Evolutionary conservation across 1,140 invertebrate genomes (phyloP).

Genomic region (Aphaenogaster floridana): DNA sequence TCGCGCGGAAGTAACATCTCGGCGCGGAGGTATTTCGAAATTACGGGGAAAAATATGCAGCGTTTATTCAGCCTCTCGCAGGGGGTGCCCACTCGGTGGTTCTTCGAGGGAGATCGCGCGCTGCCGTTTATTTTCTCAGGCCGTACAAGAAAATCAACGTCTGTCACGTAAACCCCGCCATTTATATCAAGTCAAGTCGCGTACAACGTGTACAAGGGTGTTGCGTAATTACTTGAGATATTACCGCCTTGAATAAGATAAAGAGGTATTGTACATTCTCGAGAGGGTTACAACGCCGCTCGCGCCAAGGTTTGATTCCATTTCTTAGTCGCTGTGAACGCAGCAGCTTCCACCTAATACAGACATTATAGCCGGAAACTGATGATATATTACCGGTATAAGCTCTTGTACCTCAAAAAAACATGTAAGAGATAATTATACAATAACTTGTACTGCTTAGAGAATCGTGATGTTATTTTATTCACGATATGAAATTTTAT

Average conservation of each 20-base stretch:
- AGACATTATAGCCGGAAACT: neutral
- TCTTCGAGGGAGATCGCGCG: neutral
- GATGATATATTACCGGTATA: neutral
- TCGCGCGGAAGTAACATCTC: slow-evolving; percentile 43
- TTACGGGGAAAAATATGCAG: slow-evolving; percentile 47
- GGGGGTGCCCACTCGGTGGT: too few species aligned
- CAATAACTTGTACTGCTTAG: neutral
- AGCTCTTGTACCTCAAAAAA: neutral
- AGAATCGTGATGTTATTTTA: neutral
- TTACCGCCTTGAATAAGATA: slow-evolving; percentile 36
- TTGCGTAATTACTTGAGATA: slow-evolving; percentile 57
- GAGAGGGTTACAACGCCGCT: neutral
- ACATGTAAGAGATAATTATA: neutral
- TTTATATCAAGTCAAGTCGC: slow-evolving; percentile 34
- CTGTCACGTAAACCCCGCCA: slow-evolving; percentile 46
- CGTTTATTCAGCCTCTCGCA: slow-evolving; percentile 40
- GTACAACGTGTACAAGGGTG: slow-evolving; percentile 39
- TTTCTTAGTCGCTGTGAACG: neutral
- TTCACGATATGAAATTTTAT: neutral
- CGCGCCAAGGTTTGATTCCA: slow-evolving; percentile 5
- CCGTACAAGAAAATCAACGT: slow-evolving; percentile 56
- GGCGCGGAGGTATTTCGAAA: slow-evolving; percentile 38
- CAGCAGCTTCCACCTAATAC: neutral
- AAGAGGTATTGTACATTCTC: slow-evolving; percentile 26
- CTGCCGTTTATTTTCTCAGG: slow-evolving; percentile 34